These are phyloP conservation scores for Chrysolina americana DNA, from an alignment of 2,888 invertebrate species.

Conservation along the genomic window DNA sequence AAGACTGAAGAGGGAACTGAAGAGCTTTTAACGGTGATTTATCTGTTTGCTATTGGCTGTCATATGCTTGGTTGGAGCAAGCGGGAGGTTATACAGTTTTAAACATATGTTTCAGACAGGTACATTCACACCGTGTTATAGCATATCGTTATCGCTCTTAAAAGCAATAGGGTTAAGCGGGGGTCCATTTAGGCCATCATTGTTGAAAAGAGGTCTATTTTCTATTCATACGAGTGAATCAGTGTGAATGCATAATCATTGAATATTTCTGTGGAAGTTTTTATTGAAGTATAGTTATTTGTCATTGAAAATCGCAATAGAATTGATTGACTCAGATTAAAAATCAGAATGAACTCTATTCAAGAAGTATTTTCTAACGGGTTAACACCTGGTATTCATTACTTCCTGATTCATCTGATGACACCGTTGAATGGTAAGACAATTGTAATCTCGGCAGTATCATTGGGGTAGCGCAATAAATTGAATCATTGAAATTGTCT, in stretches of 20 bases:
- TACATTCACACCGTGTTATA: constrained; percentile 63
- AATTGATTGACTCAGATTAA: too few relatives aligned
- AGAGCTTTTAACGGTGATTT: constrained; percentile 68
- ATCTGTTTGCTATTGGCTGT: constrained; percentile 66
- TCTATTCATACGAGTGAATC: too few relatives aligned
- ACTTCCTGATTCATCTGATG: too few relatives aligned
- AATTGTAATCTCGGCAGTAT: too few relatives aligned
- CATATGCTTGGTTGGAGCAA: constrained; percentile 59
- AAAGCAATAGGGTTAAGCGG: constrained; percentile 48
- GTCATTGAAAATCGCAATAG: too few relatives aligned
- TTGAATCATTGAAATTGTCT: too few relatives aligned
- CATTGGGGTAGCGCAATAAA: neutral
- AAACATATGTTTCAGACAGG: constrained; percentile 66
- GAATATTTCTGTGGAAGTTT: neutral
- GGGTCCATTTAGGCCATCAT: constrained; percentile 14
- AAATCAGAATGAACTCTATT: too few relatives aligned
- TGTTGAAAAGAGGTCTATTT: neutral
- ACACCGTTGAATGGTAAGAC: too few relatives aligned
- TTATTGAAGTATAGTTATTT: too few relatives aligned
- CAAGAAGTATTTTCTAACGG: too few relatives aligned
- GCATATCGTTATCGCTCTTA: constrained; percentile 53
- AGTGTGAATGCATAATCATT: neutral
- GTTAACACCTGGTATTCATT: too few relatives aligned
- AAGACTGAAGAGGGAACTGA: constrained; percentile 59
- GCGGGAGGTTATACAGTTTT: constrained; percentile 63